Evolutionary conservation across 2,797 vertebrate species (phyloP), one percentile per base, ranked within the genome.

Genomic region (Enteromius trimaculatus): DNA sequence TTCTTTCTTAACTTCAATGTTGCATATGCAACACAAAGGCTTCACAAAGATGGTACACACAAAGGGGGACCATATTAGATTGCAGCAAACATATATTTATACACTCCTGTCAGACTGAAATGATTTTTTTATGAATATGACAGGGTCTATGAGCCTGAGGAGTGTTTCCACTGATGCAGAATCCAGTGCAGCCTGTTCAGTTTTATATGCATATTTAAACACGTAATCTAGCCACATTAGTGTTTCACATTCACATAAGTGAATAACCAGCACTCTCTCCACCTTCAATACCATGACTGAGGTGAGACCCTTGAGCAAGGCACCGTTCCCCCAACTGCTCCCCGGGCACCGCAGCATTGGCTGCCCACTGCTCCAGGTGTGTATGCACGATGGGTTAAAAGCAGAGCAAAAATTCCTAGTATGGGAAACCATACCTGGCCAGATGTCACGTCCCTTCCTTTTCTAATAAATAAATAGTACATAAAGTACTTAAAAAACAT

Each of bases 71-170:
- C n/a, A 21, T 44, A 29, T 44, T 29, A 77, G 37, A 62, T 29
- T 60, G 21, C 10, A 77, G 55, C 37, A 77, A 76, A 71, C 69
- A 49, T 31, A 13, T 11, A 77, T 55, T 55, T 26, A 42, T 55
- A 23, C 31, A 55, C 7, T 58, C 13, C 2, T 23, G 13, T 80
- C 64, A 55, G 17, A 70, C 7, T 39, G 16, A 58, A 44, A 29
- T 31, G 9, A 53, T 29, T 60, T 44, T 80, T 70, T 21, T 60
- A 65, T 77, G 26, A 77, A 77, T 31, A n/a, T 78, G 76, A 65
- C 42, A 4, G 37, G 16, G 23, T 44, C 34, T 42, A 55, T 23
- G n/a, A 77, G 53, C 8, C 13, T 60, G 13, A 76, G 7, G 16
- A 60, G 14, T 42, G 37, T 10, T 60, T 13, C 14, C 29, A 60